Conservation (phyloP, 2,797 vertebrate species). For the Diglossa cyanea region DNA sequence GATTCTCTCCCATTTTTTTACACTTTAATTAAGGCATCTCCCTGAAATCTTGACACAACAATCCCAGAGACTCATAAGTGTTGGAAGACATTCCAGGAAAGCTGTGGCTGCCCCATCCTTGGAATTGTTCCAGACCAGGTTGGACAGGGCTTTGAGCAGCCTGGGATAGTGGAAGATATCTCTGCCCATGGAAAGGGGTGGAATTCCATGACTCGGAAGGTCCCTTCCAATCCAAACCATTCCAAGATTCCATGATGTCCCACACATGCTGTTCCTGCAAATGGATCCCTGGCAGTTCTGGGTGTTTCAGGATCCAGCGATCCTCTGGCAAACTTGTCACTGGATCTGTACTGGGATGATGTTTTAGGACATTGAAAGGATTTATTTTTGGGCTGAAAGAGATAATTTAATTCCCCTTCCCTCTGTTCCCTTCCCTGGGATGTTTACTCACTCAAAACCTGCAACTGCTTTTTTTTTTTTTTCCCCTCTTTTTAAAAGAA, state of each 20-base stretch:
- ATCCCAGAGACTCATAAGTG: background rate
- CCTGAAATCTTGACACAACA: background rate
- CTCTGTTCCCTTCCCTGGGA: background rate
- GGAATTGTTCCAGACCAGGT: background rate
- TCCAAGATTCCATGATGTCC: background rate
- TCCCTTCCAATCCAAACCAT: background rate
- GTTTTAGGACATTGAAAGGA: background rate
- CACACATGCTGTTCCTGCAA: background rate
- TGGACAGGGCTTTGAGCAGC: background rate
- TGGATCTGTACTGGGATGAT: background rate
- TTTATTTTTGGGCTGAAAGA: background rate
- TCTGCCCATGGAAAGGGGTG: background rate
- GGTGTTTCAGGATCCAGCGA: background rate
- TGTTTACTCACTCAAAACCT: background rate
- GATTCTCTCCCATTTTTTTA: background rate
- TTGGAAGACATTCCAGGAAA: background rate
- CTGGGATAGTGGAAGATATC: background rate
- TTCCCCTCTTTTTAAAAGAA: accelerated
- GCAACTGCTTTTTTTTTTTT: background rate
- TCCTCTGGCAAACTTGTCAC: background rate
- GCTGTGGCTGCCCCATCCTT: background rate
- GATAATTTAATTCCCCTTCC: background rate
- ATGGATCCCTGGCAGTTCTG: background rate
- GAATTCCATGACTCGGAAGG: background rate
- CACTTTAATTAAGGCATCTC: background rate